These are phyloP conservation scores for Forbesichthys agassizii DNA, from an alignment of 2,113 vertebrate genomes.

Conservation along the genomic window DNA sequence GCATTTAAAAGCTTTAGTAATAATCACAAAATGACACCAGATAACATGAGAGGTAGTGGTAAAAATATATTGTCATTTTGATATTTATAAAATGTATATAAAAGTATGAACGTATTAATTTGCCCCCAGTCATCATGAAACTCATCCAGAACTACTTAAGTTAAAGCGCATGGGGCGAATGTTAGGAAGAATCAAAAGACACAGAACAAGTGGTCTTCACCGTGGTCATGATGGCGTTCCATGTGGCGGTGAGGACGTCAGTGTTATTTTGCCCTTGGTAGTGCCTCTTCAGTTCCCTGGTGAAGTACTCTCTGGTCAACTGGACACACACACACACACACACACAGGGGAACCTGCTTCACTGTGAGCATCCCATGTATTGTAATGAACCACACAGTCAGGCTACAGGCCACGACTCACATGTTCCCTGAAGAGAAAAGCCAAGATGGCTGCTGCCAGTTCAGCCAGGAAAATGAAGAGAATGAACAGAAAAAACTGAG, in stretches of 20 bases:
- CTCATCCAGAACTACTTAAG: too few relatives aligned
- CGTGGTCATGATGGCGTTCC: slow-evolving; percentile 94
- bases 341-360: background rate
- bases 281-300: slow-evolving; percentile 86
- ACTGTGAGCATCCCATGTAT: background rate
- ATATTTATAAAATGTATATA: too few relatives aligned
- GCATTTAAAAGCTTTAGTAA: too few relatives aligned
- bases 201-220: slow-evolving; percentile 57
- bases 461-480: slow-evolving; percentile 93
- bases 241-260: slow-evolving; percentile 85
- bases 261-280: slow-evolving; percentile 87
- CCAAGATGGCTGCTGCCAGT: slow-evolving; percentile 90
- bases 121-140: too few relatives aligned
- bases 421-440: slow-evolving; percentile 91
- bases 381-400: background rate
- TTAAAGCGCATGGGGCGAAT: background rate
- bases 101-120: too few relatives aligned
- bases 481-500: slow-evolving; percentile 95
- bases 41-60: too few relatives aligned
- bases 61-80: too few relatives aligned
- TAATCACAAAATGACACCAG: too few relatives aligned
- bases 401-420: slow-evolving; percentile 71
- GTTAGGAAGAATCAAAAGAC: background rate
- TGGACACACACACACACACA: slow-evolving; percentile 53
- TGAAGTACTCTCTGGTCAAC: slow-evolving; percentile 92